Conservation (phyloP, 2,113 vertebrate genomes). For the Microcebus ravelobensis region DNA sequence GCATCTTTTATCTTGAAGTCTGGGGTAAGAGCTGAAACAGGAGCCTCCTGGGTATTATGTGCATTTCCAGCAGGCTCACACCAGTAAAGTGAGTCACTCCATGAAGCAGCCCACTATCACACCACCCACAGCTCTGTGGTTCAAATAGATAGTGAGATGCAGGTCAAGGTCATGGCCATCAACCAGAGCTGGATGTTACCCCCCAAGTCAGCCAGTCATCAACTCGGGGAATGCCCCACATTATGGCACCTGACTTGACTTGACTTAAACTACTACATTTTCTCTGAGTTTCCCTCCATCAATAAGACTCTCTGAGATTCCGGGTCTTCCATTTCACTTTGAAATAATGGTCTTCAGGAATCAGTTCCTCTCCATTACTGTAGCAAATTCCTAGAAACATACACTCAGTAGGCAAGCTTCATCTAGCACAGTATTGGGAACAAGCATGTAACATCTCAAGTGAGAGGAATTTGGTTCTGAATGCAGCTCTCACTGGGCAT, state of each 20-base stretch:
- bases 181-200: background rate
- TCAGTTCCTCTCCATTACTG: background rate
- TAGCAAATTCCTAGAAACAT: background rate
- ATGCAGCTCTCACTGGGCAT: background rate
- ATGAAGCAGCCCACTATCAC: background rate
- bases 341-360: constrained; percentile 12
- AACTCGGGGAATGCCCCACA: background rate
- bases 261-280: background rate
- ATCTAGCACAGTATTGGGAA: background rate
- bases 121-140: background rate
- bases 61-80: background rate
- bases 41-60: background rate
- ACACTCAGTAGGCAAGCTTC: background rate
- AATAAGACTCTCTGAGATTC: background rate
- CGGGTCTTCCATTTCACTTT: constrained; percentile 12
- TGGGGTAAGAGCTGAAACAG: too few relatives aligned
- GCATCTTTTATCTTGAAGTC: background rate
- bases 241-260: background rate
- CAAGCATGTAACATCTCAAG: background rate
- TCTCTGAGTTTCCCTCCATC: background rate
- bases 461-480: background rate
- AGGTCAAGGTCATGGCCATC: background rate
- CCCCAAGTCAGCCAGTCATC: background rate
- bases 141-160: background rate
- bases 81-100: background rate